phyloP scores from a whole-genome alignment of 2,797 vertebrate genomes.

The Gallirallus australis region DNA sequence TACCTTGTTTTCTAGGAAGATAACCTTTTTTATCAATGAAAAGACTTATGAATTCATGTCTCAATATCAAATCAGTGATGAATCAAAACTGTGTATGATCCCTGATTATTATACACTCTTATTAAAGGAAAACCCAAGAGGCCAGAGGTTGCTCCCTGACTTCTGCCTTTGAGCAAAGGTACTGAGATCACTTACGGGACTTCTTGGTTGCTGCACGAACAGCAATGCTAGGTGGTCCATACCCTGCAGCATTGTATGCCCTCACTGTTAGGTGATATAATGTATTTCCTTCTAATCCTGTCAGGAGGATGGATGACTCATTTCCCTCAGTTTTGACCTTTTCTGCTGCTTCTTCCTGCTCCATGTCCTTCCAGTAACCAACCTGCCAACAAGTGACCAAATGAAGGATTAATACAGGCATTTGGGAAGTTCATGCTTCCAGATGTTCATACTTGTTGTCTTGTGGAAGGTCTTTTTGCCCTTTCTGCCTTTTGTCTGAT shows the following conservation, averaged over 20 bases:
- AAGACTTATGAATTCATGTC: conserved; percentile 42
- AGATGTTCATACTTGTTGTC: neutral
- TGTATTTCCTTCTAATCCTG: conserved; percentile 91
- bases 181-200: conserved; percentile 85
- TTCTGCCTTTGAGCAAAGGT: neutral
- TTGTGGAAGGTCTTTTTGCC: neutral
- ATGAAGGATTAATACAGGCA: conserved; percentile 42
- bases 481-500: neutral
- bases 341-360: conserved; percentile 88
- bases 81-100: neutral
- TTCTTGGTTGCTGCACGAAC: conserved; percentile 89
- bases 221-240: conserved; percentile 87
- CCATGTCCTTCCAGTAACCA: conserved; percentile 91
- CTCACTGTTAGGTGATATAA: conserved; percentile 90
- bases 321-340: conserved; percentile 90
- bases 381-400: conserved; percentile 81
- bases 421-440: neutral
- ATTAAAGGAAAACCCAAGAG: neutral
- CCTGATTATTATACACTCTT: neutral
- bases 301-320: conserved; percentile 88
- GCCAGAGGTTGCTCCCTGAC: neutral
- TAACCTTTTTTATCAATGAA: conserved; percentile 48
- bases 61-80: conserved; percentile 9
- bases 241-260: conserved; percentile 94
- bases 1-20: conserved; percentile 45